Conservation (phyloP, 1,140 invertebrate genomes). For the Copidosoma floridanum region DNA sequence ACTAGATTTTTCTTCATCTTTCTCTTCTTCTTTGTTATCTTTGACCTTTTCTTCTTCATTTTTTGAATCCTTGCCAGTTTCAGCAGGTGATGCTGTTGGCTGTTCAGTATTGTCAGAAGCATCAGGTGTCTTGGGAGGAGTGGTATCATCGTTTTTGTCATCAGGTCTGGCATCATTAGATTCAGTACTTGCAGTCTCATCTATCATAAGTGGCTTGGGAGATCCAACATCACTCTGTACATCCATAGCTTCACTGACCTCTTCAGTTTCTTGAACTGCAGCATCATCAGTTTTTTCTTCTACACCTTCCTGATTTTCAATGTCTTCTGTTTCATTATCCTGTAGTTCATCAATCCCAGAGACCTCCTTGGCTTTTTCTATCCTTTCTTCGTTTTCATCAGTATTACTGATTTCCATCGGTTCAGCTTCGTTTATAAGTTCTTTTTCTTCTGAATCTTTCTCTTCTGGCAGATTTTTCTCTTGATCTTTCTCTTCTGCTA, state of each 20-base stretch:
- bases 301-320: background rate
- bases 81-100: too few relatives aligned
- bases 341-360: background rate
- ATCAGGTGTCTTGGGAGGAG: too few relatives aligned
- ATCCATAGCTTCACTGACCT: background rate
- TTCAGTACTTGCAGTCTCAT: background rate
- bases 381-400: background rate
- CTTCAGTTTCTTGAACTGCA: background rate
- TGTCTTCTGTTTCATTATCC: background rate
- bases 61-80: too few relatives aligned
- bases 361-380: background rate
- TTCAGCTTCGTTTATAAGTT: background rate
- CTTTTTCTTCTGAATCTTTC: background rate
- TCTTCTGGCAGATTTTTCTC: background rate
- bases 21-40: too few relatives aligned
- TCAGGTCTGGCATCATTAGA: background rate
- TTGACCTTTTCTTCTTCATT: too few relatives aligned
- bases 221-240: background rate
- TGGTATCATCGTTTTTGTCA: too few relatives aligned
- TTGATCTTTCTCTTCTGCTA: background rate
- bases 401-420: background rate
- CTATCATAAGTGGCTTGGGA: background rate
- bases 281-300: too few relatives aligned
- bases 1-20: slow-evolving; percentile 1
- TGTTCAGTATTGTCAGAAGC: too few relatives aligned